Evolutionary conservation across 2,888 invertebrate genomes (phyloP).

Genomic region (Argyresthia goedartella): DNA sequence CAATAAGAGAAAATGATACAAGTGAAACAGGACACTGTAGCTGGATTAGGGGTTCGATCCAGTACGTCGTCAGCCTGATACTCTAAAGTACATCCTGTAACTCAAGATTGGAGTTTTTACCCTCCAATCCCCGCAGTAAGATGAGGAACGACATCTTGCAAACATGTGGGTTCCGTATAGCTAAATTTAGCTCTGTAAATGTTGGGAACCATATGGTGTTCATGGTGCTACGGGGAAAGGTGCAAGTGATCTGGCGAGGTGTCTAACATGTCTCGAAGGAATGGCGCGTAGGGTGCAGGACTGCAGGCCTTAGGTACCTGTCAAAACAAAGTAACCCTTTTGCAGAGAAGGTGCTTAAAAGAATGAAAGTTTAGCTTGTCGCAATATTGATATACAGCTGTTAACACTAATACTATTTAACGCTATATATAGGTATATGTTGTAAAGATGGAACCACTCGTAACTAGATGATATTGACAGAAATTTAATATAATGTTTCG

Average conservation of each 20-base stretch:
- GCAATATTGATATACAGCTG: too few relatives aligned
- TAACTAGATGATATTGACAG: too few relatives aligned
- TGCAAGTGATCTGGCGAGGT: constrained; percentile 18
- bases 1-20: background rate
- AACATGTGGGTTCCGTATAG: constrained; percentile 51
- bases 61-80: constrained; percentile 27
- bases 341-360: background rate
- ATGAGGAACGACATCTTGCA: constrained; percentile 55
- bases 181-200: constrained; percentile 45
- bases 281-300: background rate
- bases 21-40: constrained; percentile 24
- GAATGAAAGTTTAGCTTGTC: background rate
- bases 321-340: background rate
- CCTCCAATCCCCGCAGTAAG: constrained; percentile 26
- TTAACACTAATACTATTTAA: too few relatives aligned
- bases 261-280: constrained; percentile 22
- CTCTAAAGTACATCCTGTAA: constrained; percentile 62
- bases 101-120: constrained; percentile 52
- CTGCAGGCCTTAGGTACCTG: background rate
- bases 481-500: too few relatives aligned
- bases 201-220: constrained; percentile 44
- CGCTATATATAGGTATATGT: too few relatives aligned
- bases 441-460: too few relatives aligned
- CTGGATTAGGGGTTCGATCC: constrained; percentile 20
- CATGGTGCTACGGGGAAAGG: constrained; percentile 32